phyloP scores from a whole-genome alignment of 1,140 invertebrate genomes.

The Pinna nobilis region DNA sequence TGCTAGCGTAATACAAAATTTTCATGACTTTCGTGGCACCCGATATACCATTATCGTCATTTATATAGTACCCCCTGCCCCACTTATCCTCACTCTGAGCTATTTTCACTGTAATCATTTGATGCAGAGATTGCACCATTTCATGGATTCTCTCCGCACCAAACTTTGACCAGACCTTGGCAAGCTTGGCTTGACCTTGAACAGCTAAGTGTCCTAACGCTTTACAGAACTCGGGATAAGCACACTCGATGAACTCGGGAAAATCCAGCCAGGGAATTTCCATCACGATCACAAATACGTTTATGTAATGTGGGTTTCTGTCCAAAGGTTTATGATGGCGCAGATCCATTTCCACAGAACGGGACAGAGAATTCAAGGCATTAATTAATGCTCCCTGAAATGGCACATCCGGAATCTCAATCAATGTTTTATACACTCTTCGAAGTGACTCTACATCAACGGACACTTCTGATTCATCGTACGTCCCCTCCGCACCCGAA shows the following conservation, averaged over 20 bases:
- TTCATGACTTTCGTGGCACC: conserved; percentile 80
- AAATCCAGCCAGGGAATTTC: conserved; percentile 89
- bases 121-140: conserved; percentile 88
- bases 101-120: conserved; percentile 87
- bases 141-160: conserved; percentile 82
- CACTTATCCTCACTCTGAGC: conserved; percentile 80
- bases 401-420: conserved; percentile 75
- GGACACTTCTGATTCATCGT: conserved; percentile 55
- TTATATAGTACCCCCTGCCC: conserved; percentile 84
- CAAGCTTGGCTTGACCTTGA: conserved; percentile 86
- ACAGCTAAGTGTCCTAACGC: conserved; percentile 84
- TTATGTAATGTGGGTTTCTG: conserved; percentile 78
- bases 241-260: conserved; percentile 88
- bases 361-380: conserved; percentile 84
- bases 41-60: conserved; percentile 89
- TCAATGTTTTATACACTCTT: conserved; percentile 80
- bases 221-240: conserved; percentile 87
- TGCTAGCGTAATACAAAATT: conserved; percentile 93
- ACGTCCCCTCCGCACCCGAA: not conserved
- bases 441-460: conserved; percentile 78
- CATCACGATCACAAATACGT: conserved; percentile 90
- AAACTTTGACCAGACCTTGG: conserved; percentile 85
- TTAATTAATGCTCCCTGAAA: conserved; percentile 87
- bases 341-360: conserved; percentile 85
- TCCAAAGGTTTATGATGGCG: conserved; percentile 77